These are phyloP conservation scores for Manduca sexta DNA, from an alignment of 1,140 invertebrate species.

Conservation along the genomic window DNA sequence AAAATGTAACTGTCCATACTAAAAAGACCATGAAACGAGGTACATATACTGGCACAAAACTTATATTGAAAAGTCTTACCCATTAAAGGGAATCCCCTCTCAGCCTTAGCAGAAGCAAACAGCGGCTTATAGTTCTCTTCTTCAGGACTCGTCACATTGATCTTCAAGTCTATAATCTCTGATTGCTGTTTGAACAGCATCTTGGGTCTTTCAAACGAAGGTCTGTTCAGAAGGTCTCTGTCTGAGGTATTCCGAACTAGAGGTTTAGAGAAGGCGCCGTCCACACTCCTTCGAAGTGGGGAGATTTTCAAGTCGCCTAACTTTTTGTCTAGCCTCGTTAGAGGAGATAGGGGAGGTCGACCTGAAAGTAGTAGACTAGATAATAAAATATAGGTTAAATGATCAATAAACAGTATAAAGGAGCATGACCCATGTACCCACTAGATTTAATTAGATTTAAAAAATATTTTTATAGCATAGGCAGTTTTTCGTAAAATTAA, in stretches of 20 bases:
- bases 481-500: no score
- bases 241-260: slow-evolving; percentile 43
- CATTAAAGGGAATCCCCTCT: slow-evolving; percentile 52
- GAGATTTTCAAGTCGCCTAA: slow-evolving; percentile 49
- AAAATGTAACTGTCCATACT: no score
- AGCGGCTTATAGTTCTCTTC: slow-evolving; percentile 56
- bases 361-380: no score
- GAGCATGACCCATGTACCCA: no score
- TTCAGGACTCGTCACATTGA: slow-evolving; percentile 54
- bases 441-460: no score
- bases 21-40: no score
- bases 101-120: slow-evolving; percentile 36
- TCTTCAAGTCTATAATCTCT: slow-evolving; percentile 76
- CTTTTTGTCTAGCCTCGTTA: slow-evolving; percentile 55
- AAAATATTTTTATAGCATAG: no score
- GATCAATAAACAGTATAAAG: no score
- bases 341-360: slow-evolving; percentile 45
- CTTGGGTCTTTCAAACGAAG: slow-evolving; percentile 44
- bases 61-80: slow-evolving; percentile 25
- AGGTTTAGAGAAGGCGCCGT: slow-evolving; percentile 41
- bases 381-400: no score
- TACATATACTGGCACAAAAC: no score
- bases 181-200: slow-evolving; percentile 59
- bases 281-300: slow-evolving; percentile 43
- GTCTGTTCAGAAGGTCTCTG: slow-evolving; percentile 37